phyloP scores from a whole-genome alignment of 1,140 invertebrate species.

The Procambarus virginalis region DNA sequence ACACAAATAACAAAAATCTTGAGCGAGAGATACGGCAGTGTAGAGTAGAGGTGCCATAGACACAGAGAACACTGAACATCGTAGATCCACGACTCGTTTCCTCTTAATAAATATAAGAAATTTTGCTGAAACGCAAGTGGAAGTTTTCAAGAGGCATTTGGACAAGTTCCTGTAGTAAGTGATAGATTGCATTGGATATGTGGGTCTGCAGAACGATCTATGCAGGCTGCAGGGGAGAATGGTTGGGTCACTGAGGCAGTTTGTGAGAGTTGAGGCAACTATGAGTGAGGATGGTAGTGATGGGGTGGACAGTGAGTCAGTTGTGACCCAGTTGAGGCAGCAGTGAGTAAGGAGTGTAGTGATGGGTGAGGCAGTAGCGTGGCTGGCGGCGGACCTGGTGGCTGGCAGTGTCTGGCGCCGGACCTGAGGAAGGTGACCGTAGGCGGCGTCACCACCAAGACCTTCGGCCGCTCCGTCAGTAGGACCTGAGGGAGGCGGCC shows the following conservation, averaged over 20 bases:
- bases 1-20: too few species aligned
- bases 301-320: background rate
- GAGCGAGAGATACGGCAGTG: too few species aligned
- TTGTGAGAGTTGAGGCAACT: background rate
- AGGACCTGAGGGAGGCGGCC: constrained; percentile 25
- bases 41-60: too few species aligned
- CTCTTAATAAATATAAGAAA: too few species aligned
- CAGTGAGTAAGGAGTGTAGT: background rate
- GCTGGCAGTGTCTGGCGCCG: constrained; percentile 53
- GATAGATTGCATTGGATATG: too few species aligned
- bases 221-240: background rate
- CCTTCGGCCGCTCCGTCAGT: background rate
- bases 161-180: too few species aligned
- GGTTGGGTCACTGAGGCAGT: too few species aligned
- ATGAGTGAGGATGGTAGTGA: background rate
- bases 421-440: constrained; percentile 50
- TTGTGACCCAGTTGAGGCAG: constrained; percentile 3
- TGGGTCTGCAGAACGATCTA: too few species aligned
- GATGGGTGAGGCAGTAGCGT: background rate
- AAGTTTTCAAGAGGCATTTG: too few species aligned
- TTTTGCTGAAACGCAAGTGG: too few species aligned
- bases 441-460: constrained; percentile 32
- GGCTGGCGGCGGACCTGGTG: constrained; percentile 19
- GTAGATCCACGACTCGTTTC: too few species aligned
- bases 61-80: too few species aligned